Evolutionary conservation across 2,113 vertebrate genomes (phyloP), one percentile per base, ranked within the genome.

Genomic region (Pelobates fuscus): DNA sequence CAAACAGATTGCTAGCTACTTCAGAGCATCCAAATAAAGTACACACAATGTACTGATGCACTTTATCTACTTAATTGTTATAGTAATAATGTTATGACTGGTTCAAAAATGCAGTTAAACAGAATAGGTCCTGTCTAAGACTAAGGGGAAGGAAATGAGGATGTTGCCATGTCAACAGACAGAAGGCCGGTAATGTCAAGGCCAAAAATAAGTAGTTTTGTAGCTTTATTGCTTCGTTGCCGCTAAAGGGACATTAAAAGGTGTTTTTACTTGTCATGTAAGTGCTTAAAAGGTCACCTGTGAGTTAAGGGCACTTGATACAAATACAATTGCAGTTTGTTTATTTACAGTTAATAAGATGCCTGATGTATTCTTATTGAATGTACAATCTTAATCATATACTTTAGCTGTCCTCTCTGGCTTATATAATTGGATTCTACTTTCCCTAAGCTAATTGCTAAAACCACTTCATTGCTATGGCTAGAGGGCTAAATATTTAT

Each of bases 161-260:
- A 67, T 52, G 72, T 76, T 76, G 72, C 64, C 58, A 76, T 67
- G 64, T 59, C 54, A 67, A 76, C 72, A 67, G 55, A 67, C 72
- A 20, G 72, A 25, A 67, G 63, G 46, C 55, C 18, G 63, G 58
- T 67, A 67, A 76, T 76, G 72, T 46, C 64, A 60, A 60, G 37
- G 37, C 20, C 63, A 52, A 52, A 64, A 76, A 76, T 67, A 75
- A 46, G 62, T 44, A 43, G 62, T 21, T 44, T 58, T 58, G 62
- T 44, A 43, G 62, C 30, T 44, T 58, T 58, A 44, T 32, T 59
- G 32, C 65, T 65, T 29, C 25, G 15, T 55, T 67, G n/a, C 37
- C 25, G 29, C 26, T 75, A 75, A 59, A 57, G 23, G 66, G 62
- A 75, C 52, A 67, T 46, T 59, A 75, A 67, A 74, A 63, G 52